Conservation (phyloP, 2,113 vertebrate genomes). For the Vulpes ferrilata region DNA sequence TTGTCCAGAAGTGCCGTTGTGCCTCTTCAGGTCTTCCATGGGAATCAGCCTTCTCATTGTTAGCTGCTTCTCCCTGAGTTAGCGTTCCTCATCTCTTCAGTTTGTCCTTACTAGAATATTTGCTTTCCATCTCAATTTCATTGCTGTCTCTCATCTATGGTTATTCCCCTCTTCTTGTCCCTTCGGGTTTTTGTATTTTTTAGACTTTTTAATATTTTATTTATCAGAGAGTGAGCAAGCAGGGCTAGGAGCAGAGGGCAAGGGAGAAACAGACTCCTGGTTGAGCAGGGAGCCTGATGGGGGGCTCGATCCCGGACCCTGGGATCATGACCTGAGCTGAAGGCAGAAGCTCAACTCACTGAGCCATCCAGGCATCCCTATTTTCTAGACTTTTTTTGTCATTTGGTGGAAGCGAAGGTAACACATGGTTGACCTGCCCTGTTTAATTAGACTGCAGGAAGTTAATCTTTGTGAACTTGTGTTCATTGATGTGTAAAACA, state of each 20-base stretch:
- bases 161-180: not conserved
- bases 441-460: not conserved
- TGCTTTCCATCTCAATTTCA: conserved; percentile 2
- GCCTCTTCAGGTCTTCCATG: not conserved
- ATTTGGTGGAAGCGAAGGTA: not conserved
- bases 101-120: not conserved
- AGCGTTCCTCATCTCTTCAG: not conserved
- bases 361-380: too few species aligned
- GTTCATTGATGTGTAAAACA: not conserved
- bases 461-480: conserved; percentile 27
- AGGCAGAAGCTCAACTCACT: too few species aligned
- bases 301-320: too few species aligned
- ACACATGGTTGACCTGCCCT: not conserved
- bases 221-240: too few species aligned
- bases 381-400: conserved; percentile 41
- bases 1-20: not conserved
- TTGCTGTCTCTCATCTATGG: not conserved
- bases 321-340: too few species aligned
- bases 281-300: too few species aligned
- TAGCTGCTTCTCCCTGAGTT: not conserved
- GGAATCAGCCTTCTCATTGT: not conserved
- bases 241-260: too few species aligned
- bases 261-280: too few species aligned
- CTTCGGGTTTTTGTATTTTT: not conserved
- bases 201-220: not conserved